phyloP scores from a whole-genome alignment of 2,113 vertebrate species.

The Sceloporus undulatus region DNA sequence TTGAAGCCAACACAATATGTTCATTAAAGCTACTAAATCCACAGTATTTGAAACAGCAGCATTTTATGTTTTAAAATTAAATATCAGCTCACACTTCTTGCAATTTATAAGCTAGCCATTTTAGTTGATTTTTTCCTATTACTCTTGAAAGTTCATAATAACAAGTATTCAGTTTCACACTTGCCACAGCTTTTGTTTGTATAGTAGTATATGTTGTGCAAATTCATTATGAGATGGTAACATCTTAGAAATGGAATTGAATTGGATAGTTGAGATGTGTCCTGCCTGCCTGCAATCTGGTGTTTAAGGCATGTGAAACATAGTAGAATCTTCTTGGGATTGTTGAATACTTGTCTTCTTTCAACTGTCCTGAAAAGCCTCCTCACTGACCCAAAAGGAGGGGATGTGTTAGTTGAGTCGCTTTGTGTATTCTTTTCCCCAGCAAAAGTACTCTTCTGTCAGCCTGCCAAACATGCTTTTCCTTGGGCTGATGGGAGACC shows the following conservation, averaged over 20 bases:
- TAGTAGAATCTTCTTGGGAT: neutral
- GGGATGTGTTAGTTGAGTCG: too few species aligned
- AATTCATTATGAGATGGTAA: neutral
- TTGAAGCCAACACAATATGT: constrained; percentile 3
- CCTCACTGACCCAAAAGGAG: neutral
- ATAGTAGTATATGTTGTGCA: neutral
- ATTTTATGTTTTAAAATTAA: neutral
- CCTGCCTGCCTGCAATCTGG: neutral
- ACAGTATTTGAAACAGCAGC: constrained; percentile 30
- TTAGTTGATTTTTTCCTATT: neutral
- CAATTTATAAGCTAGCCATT: neutral
- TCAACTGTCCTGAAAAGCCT: neutral
- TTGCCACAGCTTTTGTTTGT: neutral
- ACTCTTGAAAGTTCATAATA: neutral
- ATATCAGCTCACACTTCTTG: neutral
- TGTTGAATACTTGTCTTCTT: neutral
- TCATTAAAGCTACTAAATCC: constrained; percentile 36
- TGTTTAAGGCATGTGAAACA: neutral
- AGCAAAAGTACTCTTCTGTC: too few species aligned
- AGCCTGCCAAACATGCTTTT: too few species aligned
- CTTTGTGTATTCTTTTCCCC: too few species aligned
- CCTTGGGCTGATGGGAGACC: too few species aligned
- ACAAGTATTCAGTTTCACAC: neutral
- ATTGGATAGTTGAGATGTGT: neutral
- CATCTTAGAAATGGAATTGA: neutral